phyloP scores from a whole-genome alignment of 1,140 invertebrate genomes.

The Trichoplusia ni region DNA sequence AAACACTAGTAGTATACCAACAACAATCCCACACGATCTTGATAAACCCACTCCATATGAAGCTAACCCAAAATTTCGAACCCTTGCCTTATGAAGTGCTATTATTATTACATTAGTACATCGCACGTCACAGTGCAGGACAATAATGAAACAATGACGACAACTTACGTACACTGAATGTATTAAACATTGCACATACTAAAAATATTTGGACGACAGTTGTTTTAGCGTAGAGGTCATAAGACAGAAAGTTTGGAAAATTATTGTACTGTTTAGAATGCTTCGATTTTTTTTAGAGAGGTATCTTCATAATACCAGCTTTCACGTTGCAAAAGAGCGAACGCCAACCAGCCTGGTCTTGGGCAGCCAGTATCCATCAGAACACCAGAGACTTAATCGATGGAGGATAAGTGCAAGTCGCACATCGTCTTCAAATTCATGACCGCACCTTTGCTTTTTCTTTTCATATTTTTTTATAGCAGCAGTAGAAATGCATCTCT shows the following conservation, averaged over 20 bases:
- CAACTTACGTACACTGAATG: constrained; percentile 48
- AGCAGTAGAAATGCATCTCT: too few species aligned
- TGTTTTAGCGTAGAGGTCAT: not conserved
- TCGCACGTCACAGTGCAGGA: constrained; percentile 51
- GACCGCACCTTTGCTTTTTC: too few species aligned
- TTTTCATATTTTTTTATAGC: too few species aligned
- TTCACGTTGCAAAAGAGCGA: too few species aligned
- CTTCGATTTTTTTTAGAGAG: not conserved
- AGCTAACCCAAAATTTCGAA: not conserved
- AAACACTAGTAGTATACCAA: too few species aligned
- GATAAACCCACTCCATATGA: not conserved
- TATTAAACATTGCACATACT: constrained; percentile 49
- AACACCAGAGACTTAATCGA: too few species aligned
- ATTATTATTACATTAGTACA: constrained; percentile 22
- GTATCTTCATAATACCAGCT: not conserved
- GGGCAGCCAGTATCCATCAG: too few species aligned
- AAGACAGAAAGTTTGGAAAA: not conserved
- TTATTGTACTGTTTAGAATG: not conserved
- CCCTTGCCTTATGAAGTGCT: not conserved
- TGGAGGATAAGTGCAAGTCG: too few species aligned
- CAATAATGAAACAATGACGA: constrained; percentile 53
- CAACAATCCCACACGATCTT: too few species aligned
- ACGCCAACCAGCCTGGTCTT: too few species aligned
- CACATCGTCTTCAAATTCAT: too few species aligned
- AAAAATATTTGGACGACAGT: constrained; percentile 20